phyloP scores from a whole-genome alignment of 2,113 vertebrate genomes.

The Catharus minimus region DNA sequence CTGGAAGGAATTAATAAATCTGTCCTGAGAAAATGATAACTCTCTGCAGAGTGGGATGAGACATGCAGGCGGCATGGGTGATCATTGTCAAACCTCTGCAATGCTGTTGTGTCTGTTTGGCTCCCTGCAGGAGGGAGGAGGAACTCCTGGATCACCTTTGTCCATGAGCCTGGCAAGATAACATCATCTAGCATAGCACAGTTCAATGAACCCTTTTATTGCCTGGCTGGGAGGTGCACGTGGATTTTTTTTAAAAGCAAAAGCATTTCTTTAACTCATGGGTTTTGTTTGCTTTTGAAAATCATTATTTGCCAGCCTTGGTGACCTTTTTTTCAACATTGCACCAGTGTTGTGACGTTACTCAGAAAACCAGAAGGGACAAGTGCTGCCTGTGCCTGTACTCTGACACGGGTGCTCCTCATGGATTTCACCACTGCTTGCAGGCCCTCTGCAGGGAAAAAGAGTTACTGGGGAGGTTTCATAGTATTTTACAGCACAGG shows the following conservation, averaged over 20 bases:
- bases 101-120: neutral
- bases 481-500: slow-evolving; percentile 3
- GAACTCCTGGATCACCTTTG: slow-evolving; percentile 27
- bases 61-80: neutral
- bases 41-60: neutral
- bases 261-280: neutral
- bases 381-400: neutral
- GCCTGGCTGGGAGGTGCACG: neutral
- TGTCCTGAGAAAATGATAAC: neutral
- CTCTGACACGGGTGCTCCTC: neutral
- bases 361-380: neutral
- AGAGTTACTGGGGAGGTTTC: neutral
- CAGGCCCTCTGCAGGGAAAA: neutral
- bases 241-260: neutral
- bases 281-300: slow-evolving; percentile 47
- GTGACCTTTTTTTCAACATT: neutral
- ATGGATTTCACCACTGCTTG: neutral
- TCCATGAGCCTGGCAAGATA: neutral
- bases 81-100: neutral
- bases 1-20: neutral
- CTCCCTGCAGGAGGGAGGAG: neutral
- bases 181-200: neutral
- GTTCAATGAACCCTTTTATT: slow-evolving; percentile 33
- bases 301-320: slow-evolving; percentile 32
- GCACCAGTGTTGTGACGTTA: neutral